These are phyloP conservation scores for Daphoenositta chrysoptera DNA, from an alignment of 2,113 vertebrate species.

Conservation along the genomic window DNA sequence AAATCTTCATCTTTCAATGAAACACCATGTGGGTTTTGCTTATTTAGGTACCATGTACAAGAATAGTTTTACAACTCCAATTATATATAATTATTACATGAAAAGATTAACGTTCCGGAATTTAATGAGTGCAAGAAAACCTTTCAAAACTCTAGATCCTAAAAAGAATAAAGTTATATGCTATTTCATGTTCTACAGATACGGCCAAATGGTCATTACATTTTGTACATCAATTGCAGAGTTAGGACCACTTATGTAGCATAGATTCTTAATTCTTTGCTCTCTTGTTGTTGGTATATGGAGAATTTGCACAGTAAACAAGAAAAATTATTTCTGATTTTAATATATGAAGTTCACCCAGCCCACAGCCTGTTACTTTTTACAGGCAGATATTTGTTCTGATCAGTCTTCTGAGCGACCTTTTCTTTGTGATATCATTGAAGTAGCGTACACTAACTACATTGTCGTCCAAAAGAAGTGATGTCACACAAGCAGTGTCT, in stretches of 20 bases:
- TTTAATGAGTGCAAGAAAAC: background rate
- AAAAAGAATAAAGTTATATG: background rate
- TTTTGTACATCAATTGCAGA: background rate
- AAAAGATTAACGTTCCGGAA: background rate
- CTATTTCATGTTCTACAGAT: background rate
- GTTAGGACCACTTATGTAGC: background rate
- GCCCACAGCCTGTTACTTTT: background rate
- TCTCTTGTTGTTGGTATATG: background rate
- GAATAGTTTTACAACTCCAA: rapidly evolving
- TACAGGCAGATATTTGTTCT: background rate
- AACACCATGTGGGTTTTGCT: background rate
- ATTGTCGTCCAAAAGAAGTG: background rate
- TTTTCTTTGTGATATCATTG: background rate
- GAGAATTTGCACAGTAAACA: background rate
- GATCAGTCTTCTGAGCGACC: background rate
- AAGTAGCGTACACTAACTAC: background rate
- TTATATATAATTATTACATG: background rate
- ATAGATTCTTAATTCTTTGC: background rate
- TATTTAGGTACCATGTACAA: background rate
- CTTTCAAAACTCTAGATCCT: background rate
- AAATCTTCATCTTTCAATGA: background rate
- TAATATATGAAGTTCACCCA: background rate
- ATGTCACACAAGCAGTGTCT: background rate
- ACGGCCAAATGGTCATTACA: background rate
- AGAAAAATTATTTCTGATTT: background rate